Evolutionary conservation across 2,113 vertebrate genomes (phyloP).

Genomic region (Labeo catla): DNA sequence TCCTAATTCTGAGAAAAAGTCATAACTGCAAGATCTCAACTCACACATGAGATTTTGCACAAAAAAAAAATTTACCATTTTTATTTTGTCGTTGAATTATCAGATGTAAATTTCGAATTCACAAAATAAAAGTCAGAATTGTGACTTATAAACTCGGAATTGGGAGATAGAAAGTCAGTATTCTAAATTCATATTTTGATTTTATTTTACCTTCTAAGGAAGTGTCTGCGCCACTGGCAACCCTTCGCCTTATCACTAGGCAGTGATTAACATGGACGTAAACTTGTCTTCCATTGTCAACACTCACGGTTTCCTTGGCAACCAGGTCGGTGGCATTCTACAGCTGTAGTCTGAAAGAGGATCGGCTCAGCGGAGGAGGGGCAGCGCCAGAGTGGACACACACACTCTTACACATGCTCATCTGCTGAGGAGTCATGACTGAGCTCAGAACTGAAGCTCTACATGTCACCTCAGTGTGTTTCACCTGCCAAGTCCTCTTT

Average conservation of each 20-base stretch:
- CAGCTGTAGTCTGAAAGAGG: slow-evolving; percentile 57
- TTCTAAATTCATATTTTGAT: not conserved
- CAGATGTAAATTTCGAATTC: no score
- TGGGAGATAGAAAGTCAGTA: not conserved
- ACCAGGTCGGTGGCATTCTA: slow-evolving; percentile 67
- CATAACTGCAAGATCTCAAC: no score
- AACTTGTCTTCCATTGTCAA: slow-evolving; percentile 68
- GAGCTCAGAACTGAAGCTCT: slow-evolving; percentile 53
- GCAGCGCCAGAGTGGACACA: slow-evolving; percentile 40
- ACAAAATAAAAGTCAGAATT: not conserved
- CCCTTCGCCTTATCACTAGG: slow-evolving; percentile 51
- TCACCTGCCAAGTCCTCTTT: not conserved
- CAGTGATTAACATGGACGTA: slow-evolving; percentile 72
- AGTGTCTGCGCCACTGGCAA: slow-evolving; percentile 2
- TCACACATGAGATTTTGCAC: no score
- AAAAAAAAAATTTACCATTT: no score
- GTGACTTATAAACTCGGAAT: not conserved
- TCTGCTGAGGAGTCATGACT: slow-evolving; percentile 74
- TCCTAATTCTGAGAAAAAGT: no score
- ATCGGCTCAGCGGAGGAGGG: slow-evolving; percentile 45
- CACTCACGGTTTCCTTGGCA: slow-evolving; percentile 71
- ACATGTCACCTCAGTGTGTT: not conserved
- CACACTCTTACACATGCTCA: slow-evolving; percentile 65
- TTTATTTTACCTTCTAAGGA: not conserved
- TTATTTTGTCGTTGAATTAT: no score